Evolutionary conservation across 2,797 vertebrate species (phyloP).

Genomic region (Thripadectes ignobilis): DNA sequence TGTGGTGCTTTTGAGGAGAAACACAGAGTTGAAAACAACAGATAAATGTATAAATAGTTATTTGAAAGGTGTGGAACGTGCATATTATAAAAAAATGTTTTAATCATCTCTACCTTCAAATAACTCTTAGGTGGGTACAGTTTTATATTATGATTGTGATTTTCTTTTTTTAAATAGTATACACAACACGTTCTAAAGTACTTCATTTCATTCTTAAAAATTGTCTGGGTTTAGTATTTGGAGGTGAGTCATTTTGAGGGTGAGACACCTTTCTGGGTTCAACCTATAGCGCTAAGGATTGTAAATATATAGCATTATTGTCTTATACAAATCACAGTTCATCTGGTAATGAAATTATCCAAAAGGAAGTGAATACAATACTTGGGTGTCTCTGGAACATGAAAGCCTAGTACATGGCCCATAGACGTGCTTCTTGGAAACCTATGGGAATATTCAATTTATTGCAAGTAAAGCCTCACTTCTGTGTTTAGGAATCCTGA

Average conservation of each 20-base stretch:
- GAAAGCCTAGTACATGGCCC: background rate
- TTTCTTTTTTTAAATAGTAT: background rate
- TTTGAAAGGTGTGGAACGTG: background rate
- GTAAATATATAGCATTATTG: background rate
- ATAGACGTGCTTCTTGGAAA: background rate
- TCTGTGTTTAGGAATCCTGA: constrained; percentile 16
- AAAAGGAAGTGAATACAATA: background rate
- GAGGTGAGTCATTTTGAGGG: background rate
- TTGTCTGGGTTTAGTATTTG: background rate
- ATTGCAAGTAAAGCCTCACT: background rate
- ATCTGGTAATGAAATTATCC: background rate
- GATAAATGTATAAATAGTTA: background rate
- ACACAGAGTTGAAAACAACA: background rate
- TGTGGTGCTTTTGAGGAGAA: background rate
- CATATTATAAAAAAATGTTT: background rate
- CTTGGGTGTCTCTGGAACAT: background rate
- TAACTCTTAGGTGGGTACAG: background rate
- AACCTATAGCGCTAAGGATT: background rate
- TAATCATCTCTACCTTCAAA: background rate
- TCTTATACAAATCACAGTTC: background rate
- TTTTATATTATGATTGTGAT: background rate
- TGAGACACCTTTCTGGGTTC: background rate
- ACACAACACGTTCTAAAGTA: background rate
- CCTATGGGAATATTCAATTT: constrained; percentile 8
- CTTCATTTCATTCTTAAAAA: background rate